These are phyloP conservation scores for Acrobasis consociella DNA, from an alignment of 2,888 invertebrate genomes.

Conservation along the genomic window DNA sequence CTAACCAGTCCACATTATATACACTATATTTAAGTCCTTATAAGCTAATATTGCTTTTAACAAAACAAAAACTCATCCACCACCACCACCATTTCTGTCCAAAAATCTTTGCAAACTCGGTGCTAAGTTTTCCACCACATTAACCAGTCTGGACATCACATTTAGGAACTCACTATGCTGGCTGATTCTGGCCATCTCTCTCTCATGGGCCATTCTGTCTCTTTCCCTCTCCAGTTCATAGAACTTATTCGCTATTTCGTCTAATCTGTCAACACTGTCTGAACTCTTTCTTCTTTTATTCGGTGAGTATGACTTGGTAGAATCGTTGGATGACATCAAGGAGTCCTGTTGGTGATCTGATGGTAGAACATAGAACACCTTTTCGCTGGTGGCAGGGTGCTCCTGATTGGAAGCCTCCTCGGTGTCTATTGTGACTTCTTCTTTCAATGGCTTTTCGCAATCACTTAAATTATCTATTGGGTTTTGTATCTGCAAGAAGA, in stretches of 20 bases:
- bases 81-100: not conserved
- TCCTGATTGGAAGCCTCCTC: not conserved
- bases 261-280: constrained; percentile 23
- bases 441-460: constrained; percentile 6
- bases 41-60: not conserved
- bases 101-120: constrained; percentile 33
- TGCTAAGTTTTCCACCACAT: constrained; percentile 36
- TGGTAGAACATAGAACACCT: constrained; percentile 9
- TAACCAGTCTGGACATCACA: constrained; percentile 35
- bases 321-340: not conserved
- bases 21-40: too few species aligned
- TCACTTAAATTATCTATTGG: not conserved
- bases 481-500: not conserved
- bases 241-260: constrained; percentile 34
- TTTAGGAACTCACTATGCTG: constrained; percentile 35
- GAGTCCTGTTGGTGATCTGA: not conserved
- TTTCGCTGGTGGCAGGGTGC: not conserved
- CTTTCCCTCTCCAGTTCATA: constrained; percentile 36
- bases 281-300: constrained; percentile 20
- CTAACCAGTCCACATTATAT: too few species aligned
- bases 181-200: constrained; percentile 38
- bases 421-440: not conserved
- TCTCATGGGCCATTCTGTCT: constrained; percentile 35
- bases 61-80: not conserved
- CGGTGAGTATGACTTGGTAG: constrained; percentile 5